Percentiles rank a stretch among this genome's conserved stretches.
Evolutionary conservation across 2,888 invertebrate species (phyloP).

Genomic region (Zygothrica quintamaculata): DNA sequence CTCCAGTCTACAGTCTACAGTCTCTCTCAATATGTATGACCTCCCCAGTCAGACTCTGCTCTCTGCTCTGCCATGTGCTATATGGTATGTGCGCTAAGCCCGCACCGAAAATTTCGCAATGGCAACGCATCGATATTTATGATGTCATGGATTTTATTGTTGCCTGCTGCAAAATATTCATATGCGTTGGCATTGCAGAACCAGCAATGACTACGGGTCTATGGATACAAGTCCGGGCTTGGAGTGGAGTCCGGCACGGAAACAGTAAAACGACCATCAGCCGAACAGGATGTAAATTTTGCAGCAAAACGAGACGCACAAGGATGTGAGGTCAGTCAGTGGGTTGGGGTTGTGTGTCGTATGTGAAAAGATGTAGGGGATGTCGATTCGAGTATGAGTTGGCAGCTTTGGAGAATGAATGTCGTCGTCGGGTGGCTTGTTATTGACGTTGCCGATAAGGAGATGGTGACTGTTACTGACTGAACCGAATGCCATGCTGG

Average conservation of each 20-base stretch:
- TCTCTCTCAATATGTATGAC: slow-evolving; percentile 55
- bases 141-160: slow-evolving; percentile 83
- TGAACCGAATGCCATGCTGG: slow-evolving; percentile 7
- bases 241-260: slow-evolving; percentile 66
- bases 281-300: slow-evolving; percentile 82
- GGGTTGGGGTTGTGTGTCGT: not conserved
- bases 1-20: slow-evolving; percentile 8
- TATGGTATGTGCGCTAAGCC: slow-evolving; percentile 68
- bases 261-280: slow-evolving; percentile 82
- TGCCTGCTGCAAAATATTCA: slow-evolving; percentile 81
- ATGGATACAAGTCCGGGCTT: slow-evolving; percentile 5
- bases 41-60: slow-evolving; percentile 23
- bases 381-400: slow-evolving; percentile 4
- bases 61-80: slow-evolving; percentile 13
- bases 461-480: slow-evolving; percentile 46
- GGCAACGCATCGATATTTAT: slow-evolving; percentile 82
- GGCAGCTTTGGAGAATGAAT: slow-evolving; percentile 37
- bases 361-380: slow-evolving; percentile 1
- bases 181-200: slow-evolving; percentile 72
- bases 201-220: slow-evolving; percentile 20
- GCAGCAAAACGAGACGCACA: slow-evolving; percentile 76
- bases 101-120: slow-evolving; percentile 81
- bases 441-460: slow-evolving; percentile 79
- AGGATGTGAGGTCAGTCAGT: slow-evolving; percentile 33
- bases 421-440: slow-evolving; percentile 60